Base-by-base conservation (phyloP, 2,113 vertebrate species). In the Aplodontia rufa region DNA sequence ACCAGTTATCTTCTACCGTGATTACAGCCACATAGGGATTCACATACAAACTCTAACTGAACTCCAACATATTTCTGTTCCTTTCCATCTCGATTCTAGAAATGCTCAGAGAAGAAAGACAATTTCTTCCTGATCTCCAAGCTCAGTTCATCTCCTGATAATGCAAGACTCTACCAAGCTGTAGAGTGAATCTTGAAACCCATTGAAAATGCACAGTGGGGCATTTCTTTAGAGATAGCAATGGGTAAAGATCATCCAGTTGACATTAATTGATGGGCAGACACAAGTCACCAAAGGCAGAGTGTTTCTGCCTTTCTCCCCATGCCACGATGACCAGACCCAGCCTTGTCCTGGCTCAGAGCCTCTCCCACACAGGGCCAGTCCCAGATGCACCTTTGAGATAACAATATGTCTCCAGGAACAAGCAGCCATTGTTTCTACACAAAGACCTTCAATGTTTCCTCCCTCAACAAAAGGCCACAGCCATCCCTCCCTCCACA, bases 341-440 rank as follows among this genome's bases (percentile, higher is more conserved):
- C 64, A 83, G 84, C 32, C 45, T 84, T 72, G 62, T 85, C 53
- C 89, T 92, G 87, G 87, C 42, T 88, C 92, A 82, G 71, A 90
- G 81, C 71, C 22, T 49, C 72, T 85, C 58, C 66, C 28, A 22
- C 19, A 75, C 64, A 86, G 10, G 75, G 45, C 42, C 82, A 91
- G 88, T 78, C 37, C 85, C 98, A 98, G 98, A 97, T 98, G 98
- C 76, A 94, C 87, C 72, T 96, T 88, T 97, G 96, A 97, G 98
- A 98, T 98, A 98, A 97, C 37, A 98, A 94, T 58, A 68, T 91
- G 85, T 95, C 97, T 95, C 76, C 87, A 89, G 82, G 87, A 97
- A 76, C 96, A 98, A 98, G 97, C 42, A 98, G 55, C 64, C 71
- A 93, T 98, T 98, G 96, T 98, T 97, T 90, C 90, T 37, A 89